These are phyloP conservation scores for Artibeus jamaicensis DNA, from an alignment of 2,797 vertebrate genomes.

Conservation along the genomic window DNA sequence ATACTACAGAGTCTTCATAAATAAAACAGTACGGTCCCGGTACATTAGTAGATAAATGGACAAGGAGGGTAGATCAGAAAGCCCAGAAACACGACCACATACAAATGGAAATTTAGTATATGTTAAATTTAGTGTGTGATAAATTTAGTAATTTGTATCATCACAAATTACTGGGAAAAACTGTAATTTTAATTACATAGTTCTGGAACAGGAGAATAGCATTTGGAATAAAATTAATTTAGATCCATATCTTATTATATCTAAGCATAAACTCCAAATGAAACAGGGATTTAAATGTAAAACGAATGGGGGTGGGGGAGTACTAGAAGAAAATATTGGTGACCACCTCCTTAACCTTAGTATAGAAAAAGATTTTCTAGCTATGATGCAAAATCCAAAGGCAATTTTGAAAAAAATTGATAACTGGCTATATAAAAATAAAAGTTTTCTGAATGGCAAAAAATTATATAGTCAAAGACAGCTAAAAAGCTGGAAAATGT, in stretches of 20 bases:
- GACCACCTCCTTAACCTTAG: not conserved
- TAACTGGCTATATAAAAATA: not conserved
- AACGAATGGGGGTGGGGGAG: not conserved
- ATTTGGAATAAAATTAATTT: constrained; percentile 22
- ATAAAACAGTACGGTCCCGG: not conserved
- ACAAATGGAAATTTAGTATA: not conserved
- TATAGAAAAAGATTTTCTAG: not conserved
- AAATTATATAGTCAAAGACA: not conserved
- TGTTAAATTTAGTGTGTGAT: not conserved
- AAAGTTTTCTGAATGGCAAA: not conserved
- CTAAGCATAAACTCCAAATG: not conserved
- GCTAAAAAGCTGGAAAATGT: not conserved
- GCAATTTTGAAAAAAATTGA: not conserved
- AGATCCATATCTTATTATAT: not conserved
- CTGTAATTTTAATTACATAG: not conserved
- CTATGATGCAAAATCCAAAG: not conserved
- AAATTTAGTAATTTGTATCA: not conserved
- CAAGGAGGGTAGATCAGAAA: not conserved
- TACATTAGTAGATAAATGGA: not conserved
- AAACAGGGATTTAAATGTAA: not conserved
- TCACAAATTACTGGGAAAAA: not conserved
- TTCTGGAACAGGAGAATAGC: not conserved
- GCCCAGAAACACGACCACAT: not conserved
- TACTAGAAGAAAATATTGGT: not conserved
- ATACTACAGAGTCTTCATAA: not conserved